These are phyloP conservation scores for Amiota mariae DNA, from an alignment of 2,888 invertebrate species.

Conservation along the genomic window DNA sequence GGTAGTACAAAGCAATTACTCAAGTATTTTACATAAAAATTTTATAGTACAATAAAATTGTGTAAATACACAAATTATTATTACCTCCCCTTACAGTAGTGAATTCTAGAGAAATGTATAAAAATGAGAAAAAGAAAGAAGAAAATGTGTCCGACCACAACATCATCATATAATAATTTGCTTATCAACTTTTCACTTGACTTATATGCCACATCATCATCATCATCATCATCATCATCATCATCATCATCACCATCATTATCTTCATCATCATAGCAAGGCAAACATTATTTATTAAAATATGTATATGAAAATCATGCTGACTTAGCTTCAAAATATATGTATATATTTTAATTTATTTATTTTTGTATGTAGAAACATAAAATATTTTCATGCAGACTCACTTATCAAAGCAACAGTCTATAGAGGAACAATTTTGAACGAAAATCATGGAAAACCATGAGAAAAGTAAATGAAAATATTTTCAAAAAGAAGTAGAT, in stretches of 20 bases:
- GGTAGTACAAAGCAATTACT: slow-evolving; percentile 38
- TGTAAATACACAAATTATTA: slow-evolving; percentile 6
- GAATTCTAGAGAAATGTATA: no score
- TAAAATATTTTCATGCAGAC: slow-evolving; percentile 9
- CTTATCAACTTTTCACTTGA: background rate
- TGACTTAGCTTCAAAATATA: background rate
- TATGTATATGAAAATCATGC: background rate
- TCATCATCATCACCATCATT: no score
- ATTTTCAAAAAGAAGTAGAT: no score
- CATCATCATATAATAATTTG: slow-evolving; percentile 6
- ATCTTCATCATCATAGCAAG: no score
- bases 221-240: no score
- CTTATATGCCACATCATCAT: no score
- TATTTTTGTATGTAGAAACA: slow-evolving; percentile 3
- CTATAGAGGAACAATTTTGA: no score
- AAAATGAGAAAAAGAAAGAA: background rate
- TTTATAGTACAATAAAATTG: slow-evolving; percentile 29
- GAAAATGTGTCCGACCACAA: background rate
- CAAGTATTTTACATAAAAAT: slow-evolving; percentile 37
- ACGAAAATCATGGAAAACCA: no score
- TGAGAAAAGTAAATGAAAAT: no score
- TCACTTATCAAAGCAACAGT: background rate
- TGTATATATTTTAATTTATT: background rate
- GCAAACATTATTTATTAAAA: no score
- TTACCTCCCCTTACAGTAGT: no score